A percentile compares a stretch with the other conserved stretches of the same genome.
Conservation (phyloP, 2,113 vertebrate genomes). For the Harpagus bidentatus region DNA sequence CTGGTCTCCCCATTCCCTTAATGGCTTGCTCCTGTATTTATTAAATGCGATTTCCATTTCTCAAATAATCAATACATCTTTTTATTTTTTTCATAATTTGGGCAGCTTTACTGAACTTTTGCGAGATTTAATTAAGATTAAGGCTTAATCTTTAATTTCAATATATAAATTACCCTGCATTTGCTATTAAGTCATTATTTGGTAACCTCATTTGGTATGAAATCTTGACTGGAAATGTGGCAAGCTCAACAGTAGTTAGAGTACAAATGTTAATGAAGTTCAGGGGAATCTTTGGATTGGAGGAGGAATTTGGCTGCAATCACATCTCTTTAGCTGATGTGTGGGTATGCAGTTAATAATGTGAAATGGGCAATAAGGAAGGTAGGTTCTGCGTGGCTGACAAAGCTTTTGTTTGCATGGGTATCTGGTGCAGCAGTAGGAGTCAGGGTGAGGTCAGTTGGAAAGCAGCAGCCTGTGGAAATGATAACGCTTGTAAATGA, state of each 20-base stretch:
- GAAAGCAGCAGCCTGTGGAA: conserved; percentile 15
- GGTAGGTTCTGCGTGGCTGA: neutral
- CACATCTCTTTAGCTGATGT: neutral
- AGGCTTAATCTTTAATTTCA: conserved; percentile 65
- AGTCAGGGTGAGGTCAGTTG: conserved; percentile 33
- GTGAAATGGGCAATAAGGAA: neutral
- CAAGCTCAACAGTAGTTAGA: conserved; percentile 6
- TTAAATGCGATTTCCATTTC: conserved; percentile 70
- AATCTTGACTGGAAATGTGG: conserved; percentile 20
- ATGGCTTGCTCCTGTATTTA: conserved; percentile 69
- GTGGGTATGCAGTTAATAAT: neutral
- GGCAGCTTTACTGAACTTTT: conserved; percentile 59
- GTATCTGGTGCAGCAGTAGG: neutral
- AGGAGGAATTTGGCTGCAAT: neutral
- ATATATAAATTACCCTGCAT: conserved; percentile 54
- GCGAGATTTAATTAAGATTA: conserved; percentile 78
- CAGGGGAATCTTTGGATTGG: conserved; percentile 2
- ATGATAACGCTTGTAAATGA: neutral
- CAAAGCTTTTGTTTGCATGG: neutral
- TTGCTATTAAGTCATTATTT: conserved; percentile 61
- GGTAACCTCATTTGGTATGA: conserved; percentile 48
- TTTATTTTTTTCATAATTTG: conserved; percentile 62
- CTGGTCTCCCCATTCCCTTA: conserved; percentile 63
- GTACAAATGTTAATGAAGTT: conserved; percentile 34
- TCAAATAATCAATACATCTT: conserved; percentile 73